These are phyloP conservation scores for Plagiodera versicolora DNA, from an alignment of 2,888 invertebrate genomes.

Conservation along the genomic window DNA sequence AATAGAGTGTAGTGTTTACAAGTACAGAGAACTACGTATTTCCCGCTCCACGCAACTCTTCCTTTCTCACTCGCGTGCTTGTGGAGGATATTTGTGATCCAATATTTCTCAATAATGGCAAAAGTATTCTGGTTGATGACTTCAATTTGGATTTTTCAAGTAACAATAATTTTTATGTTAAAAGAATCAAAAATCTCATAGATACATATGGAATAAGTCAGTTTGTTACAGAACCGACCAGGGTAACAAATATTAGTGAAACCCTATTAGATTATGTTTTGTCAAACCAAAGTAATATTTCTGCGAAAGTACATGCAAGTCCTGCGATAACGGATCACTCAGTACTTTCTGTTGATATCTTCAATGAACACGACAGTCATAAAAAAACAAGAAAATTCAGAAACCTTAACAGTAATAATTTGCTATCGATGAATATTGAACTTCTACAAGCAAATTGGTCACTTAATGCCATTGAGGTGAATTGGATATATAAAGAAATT, in stretches of 20 bases:
- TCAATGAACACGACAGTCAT: neutral
- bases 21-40: no score
- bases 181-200: slow-evolving; percentile 1
- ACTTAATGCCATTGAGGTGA: neutral
- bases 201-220: neutral
- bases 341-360: slow-evolving; percentile 3
- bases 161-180: neutral
- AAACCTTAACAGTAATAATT: slow-evolving; percentile 1
- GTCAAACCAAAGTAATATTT: slow-evolving; percentile 4
- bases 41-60: no score
- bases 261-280: neutral
- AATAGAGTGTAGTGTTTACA: no score
- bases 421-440: slow-evolving; percentile 1
- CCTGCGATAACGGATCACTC: neutral
- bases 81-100: neutral
- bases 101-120: slow-evolving; percentile 2
- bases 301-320: slow-evolving; percentile 3
- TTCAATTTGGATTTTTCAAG: neutral
- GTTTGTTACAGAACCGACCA: neutral
- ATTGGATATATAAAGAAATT: neutral
- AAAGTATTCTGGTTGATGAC: neutral
- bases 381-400: slow-evolving; percentile 6
- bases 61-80: no score
- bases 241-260: neutral
- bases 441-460: neutral